Evolutionary conservation across 35 echinoderm and acorn worm genomes (phyloP), one percentile per base, ranked within the genome.

Genomic region (Holothuria glaberrima): DNA sequence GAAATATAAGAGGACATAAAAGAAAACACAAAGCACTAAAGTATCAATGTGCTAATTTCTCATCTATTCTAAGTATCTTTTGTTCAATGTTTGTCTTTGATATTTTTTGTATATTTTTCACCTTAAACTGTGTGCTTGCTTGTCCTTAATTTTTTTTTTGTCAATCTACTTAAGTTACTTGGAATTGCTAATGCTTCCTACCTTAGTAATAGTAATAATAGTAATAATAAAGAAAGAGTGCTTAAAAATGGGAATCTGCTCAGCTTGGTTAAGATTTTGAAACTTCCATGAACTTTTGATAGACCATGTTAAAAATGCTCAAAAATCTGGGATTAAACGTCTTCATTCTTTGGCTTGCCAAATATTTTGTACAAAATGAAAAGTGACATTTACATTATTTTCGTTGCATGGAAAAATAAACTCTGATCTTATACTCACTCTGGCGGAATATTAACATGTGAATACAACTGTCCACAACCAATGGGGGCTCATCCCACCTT

Each of bases 41-140:
- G 31, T 18, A 26, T 69, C 66, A 84, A 84, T 84, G 80, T 84
- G 80, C 80, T 84, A 84, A 84, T 84, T 60, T 84, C 57, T 84
- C 56, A 84, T 84, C 80, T 84, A 84, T 84, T 84, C 80, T 84
- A 84, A 84, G 80, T 84, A 78, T 84, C 80, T 61, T 84, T 84
- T 84, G 44, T 48, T 84, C 46, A 84, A 84, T 54, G 50, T 29
- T 69, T 69, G 80, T 84, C 46, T 84, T 57, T 84, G 46, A 61
- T 82, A 82, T 82, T 82, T 36, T 82, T 48, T 82, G 52, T 58
- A 56, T 84, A 84, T 84, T 58, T 84, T 84, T 84, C 80, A 84
- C 52, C 52, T 84, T 84, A 84, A 84, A 59, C 33, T 32, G 32
- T 33, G 52, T 84, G 80, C 80, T 84, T 63, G 59, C 80, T 84